phyloP scores from a whole-genome alignment of 2,113 vertebrate species.

The Stomatorhinus ivindoensis region DNA sequence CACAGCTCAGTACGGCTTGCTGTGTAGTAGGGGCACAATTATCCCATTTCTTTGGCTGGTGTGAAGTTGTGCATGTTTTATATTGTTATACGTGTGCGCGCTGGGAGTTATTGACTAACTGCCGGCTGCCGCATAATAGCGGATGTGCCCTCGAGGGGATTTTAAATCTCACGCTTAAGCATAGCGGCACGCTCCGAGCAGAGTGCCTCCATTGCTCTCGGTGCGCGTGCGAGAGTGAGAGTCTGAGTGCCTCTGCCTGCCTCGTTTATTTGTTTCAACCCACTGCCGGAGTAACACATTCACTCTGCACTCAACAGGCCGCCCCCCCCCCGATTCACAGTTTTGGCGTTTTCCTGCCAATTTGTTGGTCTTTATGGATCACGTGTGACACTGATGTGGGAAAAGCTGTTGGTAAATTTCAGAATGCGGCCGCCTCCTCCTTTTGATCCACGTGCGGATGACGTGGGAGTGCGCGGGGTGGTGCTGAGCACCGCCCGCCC shows the following conservation, averaged over 20 bases:
- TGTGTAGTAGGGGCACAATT: background rate
- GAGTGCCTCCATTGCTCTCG: background rate
- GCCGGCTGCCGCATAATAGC: background rate
- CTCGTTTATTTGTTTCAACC: background rate
- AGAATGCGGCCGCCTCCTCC: background rate
- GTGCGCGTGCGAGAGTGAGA: background rate
- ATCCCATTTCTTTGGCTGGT: constrained; percentile 9
- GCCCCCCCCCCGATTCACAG: background rate
- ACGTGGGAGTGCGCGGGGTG: background rate
- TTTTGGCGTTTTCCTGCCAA: background rate
- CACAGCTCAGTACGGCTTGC: constrained; percentile 35
- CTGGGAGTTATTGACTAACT: constrained; percentile 19
- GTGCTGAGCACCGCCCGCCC: background rate
- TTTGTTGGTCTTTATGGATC: background rate
- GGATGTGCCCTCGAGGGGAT: background rate
- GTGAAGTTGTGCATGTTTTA: constrained; percentile 17
- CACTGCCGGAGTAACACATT: background rate
- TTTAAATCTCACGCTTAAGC: constrained; percentile 18
- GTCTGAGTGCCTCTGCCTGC: background rate
- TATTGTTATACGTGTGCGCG: constrained; percentile 11
- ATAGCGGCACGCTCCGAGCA: constrained; percentile 4
- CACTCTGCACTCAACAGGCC: background rate
- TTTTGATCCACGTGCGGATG: background rate
- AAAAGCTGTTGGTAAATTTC: background rate
- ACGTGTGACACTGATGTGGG: background rate